Base-by-base conservation (phyloP, 2,797 vertebrate genomes). In the Lophius americanus region DNA sequence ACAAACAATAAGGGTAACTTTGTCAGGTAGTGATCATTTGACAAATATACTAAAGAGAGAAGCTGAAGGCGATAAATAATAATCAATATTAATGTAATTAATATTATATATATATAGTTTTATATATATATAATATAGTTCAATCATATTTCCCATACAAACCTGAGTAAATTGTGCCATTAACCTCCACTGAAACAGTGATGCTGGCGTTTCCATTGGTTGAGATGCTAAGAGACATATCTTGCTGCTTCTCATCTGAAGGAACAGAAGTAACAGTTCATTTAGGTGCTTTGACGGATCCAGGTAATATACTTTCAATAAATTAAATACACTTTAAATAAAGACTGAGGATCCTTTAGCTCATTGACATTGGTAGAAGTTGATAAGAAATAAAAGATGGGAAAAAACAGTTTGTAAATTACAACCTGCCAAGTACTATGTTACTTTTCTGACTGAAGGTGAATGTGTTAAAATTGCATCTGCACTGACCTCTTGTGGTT, bases 131-230 rank as follows among this genome's bases (percentile, higher is more conserved):
- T n/a, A n/a, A n/a, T n/a, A n/a, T 23, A 23, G 9, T 44, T 44
- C 46, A 35, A 35, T 48, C 4, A 7, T 4, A 3, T 14, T 0
- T 2, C 5, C 3, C 1, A 52, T 11, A 86, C 87, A 49, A n/a
- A 99, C 97, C 97, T 90, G 96, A 93, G 4, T 98, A 98, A 73
- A 96, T 93, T 53, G 95, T 96, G 82, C 97, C 97, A 0, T 99
- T 98, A 58, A 98, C 97, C 88, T 99, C 97, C 92, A 98, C 95
- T 0, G 97, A 98, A 89, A 98, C 97, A 68, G 95, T 98, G 82
- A 99, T 98, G 82, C 96, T 97, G 84, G 96, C 94, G 1, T 95
- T 93, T 80, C 95, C 93, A 51, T 94, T 94, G 1, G 95, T 94
- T 12, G 95, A 95, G 89, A 98, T 92, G 79, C 94, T 98, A 85